Percentiles rank a stretch among this genome's conserved stretches.
Evolutionary conservation across 1,140 invertebrate species (phyloP).

Genomic region (Solenopsis invicta): DNA sequence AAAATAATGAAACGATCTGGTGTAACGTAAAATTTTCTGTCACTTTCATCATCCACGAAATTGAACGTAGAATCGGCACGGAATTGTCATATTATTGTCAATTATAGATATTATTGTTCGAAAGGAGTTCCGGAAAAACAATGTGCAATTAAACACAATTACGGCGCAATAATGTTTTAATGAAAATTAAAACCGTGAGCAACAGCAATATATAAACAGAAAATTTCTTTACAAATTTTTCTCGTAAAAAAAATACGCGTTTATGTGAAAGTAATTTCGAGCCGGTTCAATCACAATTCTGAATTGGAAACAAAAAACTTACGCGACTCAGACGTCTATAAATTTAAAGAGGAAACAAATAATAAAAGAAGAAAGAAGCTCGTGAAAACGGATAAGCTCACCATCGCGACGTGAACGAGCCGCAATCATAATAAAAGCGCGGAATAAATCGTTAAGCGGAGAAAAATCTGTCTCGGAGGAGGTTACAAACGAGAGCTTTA

Average conservation of each 20-base stretch:
- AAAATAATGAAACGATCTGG: constrained; percentile 48
- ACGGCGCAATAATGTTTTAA: not conserved
- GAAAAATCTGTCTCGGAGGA: constrained; percentile 34
- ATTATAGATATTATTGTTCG: constrained; percentile 16
- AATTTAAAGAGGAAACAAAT: constrained; percentile 25
- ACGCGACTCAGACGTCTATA: not conserved
- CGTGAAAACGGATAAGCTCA: constrained; percentile 28
- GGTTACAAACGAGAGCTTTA: constrained; percentile 30
- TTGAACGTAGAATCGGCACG: not conserved
- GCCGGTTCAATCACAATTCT: not conserved
- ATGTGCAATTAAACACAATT: not conserved
- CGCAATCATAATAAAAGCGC: constrained; percentile 43
- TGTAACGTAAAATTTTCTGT: constrained; percentile 39
- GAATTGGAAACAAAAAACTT: not conserved
- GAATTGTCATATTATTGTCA: not conserved
- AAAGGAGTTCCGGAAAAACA: not conserved
- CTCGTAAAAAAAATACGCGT: not conserved
- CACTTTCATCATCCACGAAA: constrained; percentile 14
- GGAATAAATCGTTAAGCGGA: constrained; percentile 47
- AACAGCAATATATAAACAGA: not conserved
- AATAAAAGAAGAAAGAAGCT: constrained; percentile 2
- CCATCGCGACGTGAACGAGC: constrained; percentile 19
- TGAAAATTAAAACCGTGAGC: constrained; percentile 2
- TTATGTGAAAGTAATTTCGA: not conserved
- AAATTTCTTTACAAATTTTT: constrained; percentile 7